A percentile compares a stretch with the other conserved stretches of the same genome.
Evolutionary conservation across 2,797 vertebrate species (phyloP).

Genomic region (Hippopotamyrus pictus): DNA sequence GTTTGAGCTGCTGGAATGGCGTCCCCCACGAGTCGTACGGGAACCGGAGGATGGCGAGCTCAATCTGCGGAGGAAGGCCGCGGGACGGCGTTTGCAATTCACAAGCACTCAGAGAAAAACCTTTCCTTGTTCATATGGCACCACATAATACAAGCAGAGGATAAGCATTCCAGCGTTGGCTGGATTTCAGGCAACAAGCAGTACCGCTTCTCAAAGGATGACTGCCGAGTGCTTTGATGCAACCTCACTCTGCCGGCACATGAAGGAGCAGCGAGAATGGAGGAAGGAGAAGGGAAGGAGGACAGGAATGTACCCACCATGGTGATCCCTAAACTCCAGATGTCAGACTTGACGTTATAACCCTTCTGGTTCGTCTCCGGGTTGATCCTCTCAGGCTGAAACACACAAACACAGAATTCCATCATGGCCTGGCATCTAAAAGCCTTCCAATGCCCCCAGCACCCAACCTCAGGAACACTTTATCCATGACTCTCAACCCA

Average conservation of each 20-base stretch:
- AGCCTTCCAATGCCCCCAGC: not conserved
- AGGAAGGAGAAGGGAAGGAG: not conserved
- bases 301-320: constrained; percentile 65
- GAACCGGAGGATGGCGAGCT: constrained; percentile 87
- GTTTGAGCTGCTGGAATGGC: constrained; percentile 94
- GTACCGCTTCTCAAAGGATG: not conserved
- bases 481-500: not conserved
- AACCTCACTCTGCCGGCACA: not conserved
- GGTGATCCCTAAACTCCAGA: constrained; percentile 96
- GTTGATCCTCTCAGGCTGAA: constrained; percentile 93
- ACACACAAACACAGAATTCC: not conserved
- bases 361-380: constrained; percentile 95
- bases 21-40: constrained; percentile 94
- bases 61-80: constrained; percentile 62
- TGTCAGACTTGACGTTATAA: constrained; percentile 95
- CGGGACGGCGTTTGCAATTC: not conserved
- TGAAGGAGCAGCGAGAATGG: not conserved
- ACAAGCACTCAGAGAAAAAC: not conserved
- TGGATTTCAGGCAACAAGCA: not conserved
- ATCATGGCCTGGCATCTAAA: not conserved
- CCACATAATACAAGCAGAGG: not conserved
- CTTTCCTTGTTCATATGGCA: not conserved
- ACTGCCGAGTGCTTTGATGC: not conserved
- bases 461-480: not conserved
- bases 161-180: not conserved